Evolutionary conservation across 2,113 vertebrate genomes (phyloP).

Genomic region (Callocephalon fimbriatum): DNA sequence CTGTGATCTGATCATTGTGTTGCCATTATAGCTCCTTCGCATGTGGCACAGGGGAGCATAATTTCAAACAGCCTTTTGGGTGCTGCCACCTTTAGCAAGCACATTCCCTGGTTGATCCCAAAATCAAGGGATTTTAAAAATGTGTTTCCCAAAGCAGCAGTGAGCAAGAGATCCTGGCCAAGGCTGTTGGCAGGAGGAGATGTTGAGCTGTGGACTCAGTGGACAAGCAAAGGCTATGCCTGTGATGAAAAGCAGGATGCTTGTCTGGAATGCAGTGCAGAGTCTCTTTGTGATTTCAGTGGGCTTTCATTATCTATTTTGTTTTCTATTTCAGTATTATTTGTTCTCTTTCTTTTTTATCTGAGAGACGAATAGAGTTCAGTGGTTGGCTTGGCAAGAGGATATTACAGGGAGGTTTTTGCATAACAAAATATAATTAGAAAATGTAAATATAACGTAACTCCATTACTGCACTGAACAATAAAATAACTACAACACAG

Average conservation of each 20-base stretch:
- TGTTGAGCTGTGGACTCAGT: neutral
- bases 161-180: neutral
- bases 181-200: neutral
- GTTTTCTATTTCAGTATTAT: slow-evolving; percentile 47
- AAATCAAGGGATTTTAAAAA: neutral
- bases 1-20: neutral
- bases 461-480: neutral
- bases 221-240: neutral
- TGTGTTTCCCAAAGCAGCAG: neutral
- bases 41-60: neutral
- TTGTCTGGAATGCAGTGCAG: neutral
- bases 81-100: neutral
- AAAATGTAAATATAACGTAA: slow-evolving; percentile 31
- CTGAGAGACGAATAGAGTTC: neutral
- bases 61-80: neutral
- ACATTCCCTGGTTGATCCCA: neutral
- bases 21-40: neutral
- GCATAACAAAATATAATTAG: neutral
- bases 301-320: slow-evolving; percentile 43
- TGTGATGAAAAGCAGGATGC: slow-evolving; percentile 57
- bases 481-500: slow-evolving; percentile 35
- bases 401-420: neutral
- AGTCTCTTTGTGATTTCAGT: neutral
- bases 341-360: neutral
- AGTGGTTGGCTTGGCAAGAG: neutral